Evolutionary conservation across 2,797 vertebrate genomes (phyloP).

Genomic region (Euphonia xanthogaster): DNA sequence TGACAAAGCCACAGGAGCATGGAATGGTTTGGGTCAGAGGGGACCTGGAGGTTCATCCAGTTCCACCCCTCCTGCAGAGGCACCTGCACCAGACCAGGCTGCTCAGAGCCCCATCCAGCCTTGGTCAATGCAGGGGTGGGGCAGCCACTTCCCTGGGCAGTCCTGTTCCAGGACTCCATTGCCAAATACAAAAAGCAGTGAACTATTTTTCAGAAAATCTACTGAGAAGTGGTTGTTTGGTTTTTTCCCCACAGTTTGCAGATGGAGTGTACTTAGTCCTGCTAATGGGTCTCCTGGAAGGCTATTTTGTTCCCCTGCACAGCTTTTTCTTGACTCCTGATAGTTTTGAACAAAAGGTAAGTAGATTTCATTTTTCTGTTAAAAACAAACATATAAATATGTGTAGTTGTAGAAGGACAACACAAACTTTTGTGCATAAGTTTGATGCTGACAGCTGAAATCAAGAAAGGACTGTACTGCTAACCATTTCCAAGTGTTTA

Average conservation of each 20-base stretch:
- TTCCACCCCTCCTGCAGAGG: background rate
- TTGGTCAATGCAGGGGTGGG: background rate
- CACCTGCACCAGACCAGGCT: background rate
- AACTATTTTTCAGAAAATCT: background rate
- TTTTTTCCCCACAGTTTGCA: conserved; percentile 86
- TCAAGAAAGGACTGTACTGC: background rate
- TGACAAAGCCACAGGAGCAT: background rate
- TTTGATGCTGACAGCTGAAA: background rate
- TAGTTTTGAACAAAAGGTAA: conserved; percentile 97
- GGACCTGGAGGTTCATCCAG: background rate
- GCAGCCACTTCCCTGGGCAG: background rate
- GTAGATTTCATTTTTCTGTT: background rate
- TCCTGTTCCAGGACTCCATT: background rate
- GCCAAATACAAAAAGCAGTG: background rate
- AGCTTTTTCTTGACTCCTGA: conserved; percentile 97
- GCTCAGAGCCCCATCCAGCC: background rate
- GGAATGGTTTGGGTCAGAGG: background rate
- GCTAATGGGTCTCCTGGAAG: conserved; percentile 94
- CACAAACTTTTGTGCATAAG: fast-evolving
- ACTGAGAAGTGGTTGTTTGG: background rate
- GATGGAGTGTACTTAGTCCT: conserved; percentile 95
- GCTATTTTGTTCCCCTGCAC: conserved; percentile 94
- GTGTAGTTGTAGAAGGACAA: background rate
- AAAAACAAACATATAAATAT: background rate
- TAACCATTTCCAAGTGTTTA: background rate